Conservation (phyloP, 2,888 invertebrate genomes). For the Scaptomyza tumidula region DNA sequence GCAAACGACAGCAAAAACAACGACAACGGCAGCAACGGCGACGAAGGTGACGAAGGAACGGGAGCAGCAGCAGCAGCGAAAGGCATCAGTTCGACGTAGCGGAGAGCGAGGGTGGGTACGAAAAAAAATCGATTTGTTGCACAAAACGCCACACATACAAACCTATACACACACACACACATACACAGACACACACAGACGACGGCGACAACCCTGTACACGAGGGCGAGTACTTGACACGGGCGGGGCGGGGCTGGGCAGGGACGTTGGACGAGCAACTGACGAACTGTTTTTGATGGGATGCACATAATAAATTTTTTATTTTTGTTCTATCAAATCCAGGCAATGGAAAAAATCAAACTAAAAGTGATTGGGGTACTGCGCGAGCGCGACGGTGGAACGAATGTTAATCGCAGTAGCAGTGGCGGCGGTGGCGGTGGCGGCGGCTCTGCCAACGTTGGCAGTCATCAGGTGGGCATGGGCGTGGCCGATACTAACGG, state of each 20-base stretch:
- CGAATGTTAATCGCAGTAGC: slow-evolving; percentile 76
- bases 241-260: slow-evolving; percentile 29
- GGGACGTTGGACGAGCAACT: slow-evolving; percentile 22
- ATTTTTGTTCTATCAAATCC: slow-evolving; percentile 23
- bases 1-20: slow-evolving; percentile 41
- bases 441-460: slow-evolving; percentile 52
- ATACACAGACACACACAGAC: slow-evolving; percentile 33
- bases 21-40: slow-evolving; percentile 42
- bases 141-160: slow-evolving; percentile 65
- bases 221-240: slow-evolving; percentile 53
- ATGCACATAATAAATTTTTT: slow-evolving; percentile 40
- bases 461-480: slow-evolving; percentile 67
- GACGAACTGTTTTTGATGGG: slow-evolving; percentile 49
- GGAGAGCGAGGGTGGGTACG: slow-evolving; percentile 72
- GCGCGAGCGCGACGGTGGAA: slow-evolving; percentile 78
- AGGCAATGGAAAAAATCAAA: slow-evolving; percentile 82
- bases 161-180: slow-evolving; percentile 31
- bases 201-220: slow-evolving; percentile 57
- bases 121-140: slow-evolving; percentile 80
- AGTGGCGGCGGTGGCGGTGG: slow-evolving; percentile 32
- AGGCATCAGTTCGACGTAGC: slow-evolving; percentile 66
- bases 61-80: slow-evolving; percentile 61
- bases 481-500: slow-evolving; percentile 55
- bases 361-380: slow-evolving; percentile 82
- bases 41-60: slow-evolving; percentile 49